A percentile compares a stretch with the other conserved stretches of the same genome.
Conservation (phyloP, 1,140 invertebrate species). For the Nylanderia fulva region DNA sequence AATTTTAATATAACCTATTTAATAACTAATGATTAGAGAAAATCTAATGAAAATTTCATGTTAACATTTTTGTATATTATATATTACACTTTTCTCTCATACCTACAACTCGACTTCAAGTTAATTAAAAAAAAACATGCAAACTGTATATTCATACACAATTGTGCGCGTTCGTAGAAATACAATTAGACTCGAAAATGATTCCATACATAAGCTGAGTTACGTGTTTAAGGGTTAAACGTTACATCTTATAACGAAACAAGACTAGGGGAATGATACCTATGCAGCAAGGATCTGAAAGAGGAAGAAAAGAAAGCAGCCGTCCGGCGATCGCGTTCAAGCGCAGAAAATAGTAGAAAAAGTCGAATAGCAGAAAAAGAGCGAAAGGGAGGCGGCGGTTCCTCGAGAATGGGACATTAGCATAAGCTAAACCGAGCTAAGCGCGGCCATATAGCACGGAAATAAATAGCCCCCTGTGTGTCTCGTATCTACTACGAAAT, state of each 20-base stretch:
- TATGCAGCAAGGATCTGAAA: background rate
- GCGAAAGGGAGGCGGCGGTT: constrained; percentile 71
- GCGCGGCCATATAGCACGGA: constrained; percentile 82
- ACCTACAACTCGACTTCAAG: background rate
- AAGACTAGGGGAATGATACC: background rate
- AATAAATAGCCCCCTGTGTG: constrained; percentile 81
- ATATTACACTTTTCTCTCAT: background rate
- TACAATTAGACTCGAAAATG: constrained; percentile 23
- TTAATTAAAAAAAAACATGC: background rate
- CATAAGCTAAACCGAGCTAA: constrained; percentile 81
- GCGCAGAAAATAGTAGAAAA: constrained; percentile 67
- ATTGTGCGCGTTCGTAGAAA: background rate
- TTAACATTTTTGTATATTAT: background rate
- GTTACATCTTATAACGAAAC: constrained; percentile 44
- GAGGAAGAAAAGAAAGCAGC: constrained; percentile 66
- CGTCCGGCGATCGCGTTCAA: constrained; percentile 41
- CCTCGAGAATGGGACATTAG: constrained; percentile 81
- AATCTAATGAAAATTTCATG: background rate
- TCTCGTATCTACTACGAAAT: constrained; percentile 78
- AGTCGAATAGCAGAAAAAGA: constrained; percentile 44
- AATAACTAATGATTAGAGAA: background rate
- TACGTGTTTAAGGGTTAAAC: background rate
- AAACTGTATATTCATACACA: background rate
- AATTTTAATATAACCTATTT: no score
- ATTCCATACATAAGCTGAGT: constrained; percentile 16